A percentile compares a stretch with the other conserved stretches of the same genome.
These are phyloP conservation scores for Tetragonula carbonaria DNA, from an alignment of 2,888 invertebrate species.

Conservation along the genomic window DNA sequence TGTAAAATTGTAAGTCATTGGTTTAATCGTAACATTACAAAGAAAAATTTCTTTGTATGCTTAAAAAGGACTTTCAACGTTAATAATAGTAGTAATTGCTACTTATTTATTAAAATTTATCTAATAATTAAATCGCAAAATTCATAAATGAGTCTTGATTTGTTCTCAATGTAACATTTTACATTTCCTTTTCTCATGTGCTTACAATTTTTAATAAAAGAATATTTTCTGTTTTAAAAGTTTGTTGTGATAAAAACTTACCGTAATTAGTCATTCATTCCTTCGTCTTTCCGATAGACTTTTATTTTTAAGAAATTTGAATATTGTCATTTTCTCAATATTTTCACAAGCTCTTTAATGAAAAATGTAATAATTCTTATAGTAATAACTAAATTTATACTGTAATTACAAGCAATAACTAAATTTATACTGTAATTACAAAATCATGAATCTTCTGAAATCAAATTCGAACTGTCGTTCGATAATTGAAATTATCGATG, in stretches of 20 bases:
- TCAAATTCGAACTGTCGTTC: constrained; percentile 10
- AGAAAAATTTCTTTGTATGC: constrained; percentile 17
- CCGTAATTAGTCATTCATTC: background rate
- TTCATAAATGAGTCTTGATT: background rate
- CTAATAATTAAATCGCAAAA: background rate
- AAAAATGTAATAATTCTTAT: no score
- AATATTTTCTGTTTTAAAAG: background rate
- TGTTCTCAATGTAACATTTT: constrained; percentile 17
- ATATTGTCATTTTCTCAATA: background rate
- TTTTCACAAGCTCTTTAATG: background rate
- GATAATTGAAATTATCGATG: constrained; percentile 4
- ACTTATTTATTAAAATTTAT: constrained; percentile 19
- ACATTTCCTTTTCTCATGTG: background rate
- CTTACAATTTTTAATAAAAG: constrained; percentile 3
- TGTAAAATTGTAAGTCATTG: constrained; percentile 5
- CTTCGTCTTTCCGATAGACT: background rate
- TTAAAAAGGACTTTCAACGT: background rate
- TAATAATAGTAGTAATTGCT: background rate
- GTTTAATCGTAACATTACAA: constrained; percentile 15
- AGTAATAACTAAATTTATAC: background rate
- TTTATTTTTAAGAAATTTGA: background rate
- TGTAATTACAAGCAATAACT: background rate
- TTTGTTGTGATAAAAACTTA: background rate
- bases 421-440: background rate
- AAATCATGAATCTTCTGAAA: background rate